phyloP scores from a whole-genome alignment of 2,888 invertebrate genomes.

The Drosophila aldrichi region DNA sequence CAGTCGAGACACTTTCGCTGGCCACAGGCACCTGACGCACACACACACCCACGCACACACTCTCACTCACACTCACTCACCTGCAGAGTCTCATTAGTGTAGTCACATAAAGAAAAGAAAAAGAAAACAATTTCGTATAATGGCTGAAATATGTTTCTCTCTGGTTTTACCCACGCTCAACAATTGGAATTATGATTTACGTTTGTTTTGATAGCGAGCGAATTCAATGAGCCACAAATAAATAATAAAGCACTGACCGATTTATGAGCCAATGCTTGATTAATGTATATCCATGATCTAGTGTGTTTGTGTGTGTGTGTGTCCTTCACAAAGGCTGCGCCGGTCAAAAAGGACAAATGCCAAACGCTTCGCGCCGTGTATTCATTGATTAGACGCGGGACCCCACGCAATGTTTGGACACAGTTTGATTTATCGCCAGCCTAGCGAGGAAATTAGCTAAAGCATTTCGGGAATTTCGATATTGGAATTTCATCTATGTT shows the following conservation, averaged over 20 bases:
- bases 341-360: slow-evolving; percentile 42
- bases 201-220: slow-evolving; percentile 58
- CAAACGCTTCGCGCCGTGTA: slow-evolving; percentile 8
- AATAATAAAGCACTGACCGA: slow-evolving; percentile 49
- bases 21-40: slow-evolving; percentile 22
- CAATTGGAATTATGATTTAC: slow-evolving; percentile 74
- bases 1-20: slow-evolving; percentile 28
- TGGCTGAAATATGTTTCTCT: slow-evolving; percentile 28
- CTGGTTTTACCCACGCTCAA: slow-evolving; percentile 40
- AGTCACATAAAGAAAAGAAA: not conserved
- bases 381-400: slow-evolving; percentile 66
- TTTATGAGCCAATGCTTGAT: slow-evolving; percentile 49
- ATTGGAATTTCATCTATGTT: slow-evolving; percentile 24
- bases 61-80: not conserved
- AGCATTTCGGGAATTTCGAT: slow-evolving; percentile 39
- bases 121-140: slow-evolving; percentile 29
- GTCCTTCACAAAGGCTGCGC: slow-evolving; percentile 32
- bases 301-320: not conserved
- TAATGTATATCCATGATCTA: slow-evolving; percentile 25
- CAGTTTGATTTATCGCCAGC: slow-evolving; percentile 64
- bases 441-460: slow-evolving; percentile 58
- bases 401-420: slow-evolving; percentile 60
- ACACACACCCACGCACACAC: not conserved
- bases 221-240: slow-evolving; percentile 51
- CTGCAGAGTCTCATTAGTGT: slow-evolving; percentile 37